Base-by-base conservation (phyloP, 92 coral and sea anemone genomes). In the Porites evermanni region DNA sequence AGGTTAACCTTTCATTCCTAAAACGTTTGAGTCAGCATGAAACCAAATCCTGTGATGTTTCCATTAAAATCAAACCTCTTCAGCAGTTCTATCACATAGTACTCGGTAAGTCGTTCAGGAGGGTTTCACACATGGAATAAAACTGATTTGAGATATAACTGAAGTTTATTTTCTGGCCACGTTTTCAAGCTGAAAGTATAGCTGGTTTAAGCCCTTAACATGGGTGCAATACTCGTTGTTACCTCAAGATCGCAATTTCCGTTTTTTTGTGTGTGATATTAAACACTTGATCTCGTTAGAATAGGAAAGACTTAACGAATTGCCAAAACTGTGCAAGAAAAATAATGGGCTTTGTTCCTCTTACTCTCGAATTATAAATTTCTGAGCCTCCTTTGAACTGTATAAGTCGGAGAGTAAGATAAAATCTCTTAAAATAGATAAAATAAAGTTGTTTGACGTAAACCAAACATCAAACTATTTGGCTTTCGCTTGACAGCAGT, bases 171-270 rank as follows among this genome's bases (percentile, higher is more conserved):
- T 38, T 38, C 5, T 38, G 7, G 47, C 6, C 47, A 38, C 47
- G 47, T 38, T 38, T 38, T 4, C 47, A 38, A 38, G 6, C 47
- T 38, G 7, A 38, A 38, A 38, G 47, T 6, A 38, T 38, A 38
- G 47, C 32, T 29, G 32, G 32, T 29, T 29, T 29, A 29, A 29
- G 32, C 47, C 47, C 47, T 4, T 2, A 38, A 3, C 47, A 38
- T 66, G 51, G 53, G 53, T 2, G 59, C 44, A 77, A 81, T 71
- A 16, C 78, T 59, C n/a, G 78, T 81, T 70, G 84, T 81, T 81
- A 71, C 23, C 71, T 81, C 38, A 17, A 81, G 77, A 70, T 81
- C 59, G 78, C 59, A 12, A 81, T 81, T 81, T 81, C 85, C 86
- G 77, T 44, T 71, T 29, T 13, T 2, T 38, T 38, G 47, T 58